Conservation (phyloP, 2,888 invertebrate species). For the Pherbina coryleti region DNA sequence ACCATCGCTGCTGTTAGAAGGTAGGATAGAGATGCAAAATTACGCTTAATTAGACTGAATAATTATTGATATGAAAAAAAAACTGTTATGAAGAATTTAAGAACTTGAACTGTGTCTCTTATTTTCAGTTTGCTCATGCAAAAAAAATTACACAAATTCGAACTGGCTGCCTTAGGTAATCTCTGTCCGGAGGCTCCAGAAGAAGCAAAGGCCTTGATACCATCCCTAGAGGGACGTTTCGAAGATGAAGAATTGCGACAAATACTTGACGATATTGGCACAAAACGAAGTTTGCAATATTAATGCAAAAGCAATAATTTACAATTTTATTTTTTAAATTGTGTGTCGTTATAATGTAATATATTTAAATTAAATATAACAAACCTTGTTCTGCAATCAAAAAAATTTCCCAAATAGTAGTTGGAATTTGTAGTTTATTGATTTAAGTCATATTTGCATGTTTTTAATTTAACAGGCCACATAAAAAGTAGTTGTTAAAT, state of each 20-base stretch:
- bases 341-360: constrained; percentile 7
- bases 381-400: background rate
- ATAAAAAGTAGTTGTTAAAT: constrained; percentile 62
- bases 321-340: background rate
- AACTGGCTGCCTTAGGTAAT: constrained; percentile 96
- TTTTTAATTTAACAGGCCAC: constrained; percentile 39
- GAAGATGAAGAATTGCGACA: constrained; percentile 98
- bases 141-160: constrained; percentile 98
- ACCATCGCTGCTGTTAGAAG: constrained; percentile 96
- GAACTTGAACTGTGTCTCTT: constrained; percentile 36
- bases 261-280: constrained; percentile 97
- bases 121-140: constrained; percentile 85
- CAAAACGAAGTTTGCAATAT: constrained; percentile 97
- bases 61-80: background rate
- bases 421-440: background rate
- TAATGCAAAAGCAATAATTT: constrained; percentile 66
- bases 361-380: background rate
- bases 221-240: constrained; percentile 95
- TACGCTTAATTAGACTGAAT: background rate
- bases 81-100: background rate
- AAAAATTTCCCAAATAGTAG: background rate
- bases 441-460: background rate
- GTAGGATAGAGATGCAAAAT: constrained; percentile 69
- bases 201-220: constrained; percentile 97
- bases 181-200: constrained; percentile 99